Conservation (phyloP, 2,888 invertebrate genomes). For the Oegoconia quadripuncta region DNA sequence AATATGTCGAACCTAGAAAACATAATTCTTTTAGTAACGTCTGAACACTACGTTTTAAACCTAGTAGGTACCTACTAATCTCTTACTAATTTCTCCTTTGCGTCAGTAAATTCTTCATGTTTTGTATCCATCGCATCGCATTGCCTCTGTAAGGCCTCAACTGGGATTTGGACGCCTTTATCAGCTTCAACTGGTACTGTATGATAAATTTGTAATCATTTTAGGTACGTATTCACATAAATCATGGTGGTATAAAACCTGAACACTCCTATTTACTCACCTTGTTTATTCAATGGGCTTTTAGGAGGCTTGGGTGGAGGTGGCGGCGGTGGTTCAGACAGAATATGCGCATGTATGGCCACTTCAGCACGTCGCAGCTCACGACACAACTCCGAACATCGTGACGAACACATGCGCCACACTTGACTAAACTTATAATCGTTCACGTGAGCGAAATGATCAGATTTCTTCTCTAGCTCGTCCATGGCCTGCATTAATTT, state of each 20-base stretch:
- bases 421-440: constrained; percentile 78
- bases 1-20: constrained; percentile 77
- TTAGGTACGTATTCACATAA: too few relatives aligned
- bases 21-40: background rate
- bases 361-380: constrained; percentile 55
- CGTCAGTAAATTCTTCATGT: constrained; percentile 26
- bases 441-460: constrained; percentile 82
- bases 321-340: constrained; percentile 62
- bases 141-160: too few relatives aligned
- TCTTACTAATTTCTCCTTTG: constrained; percentile 46
- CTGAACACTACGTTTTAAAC: background rate
- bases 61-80: background rate
- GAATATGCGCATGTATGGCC: constrained; percentile 63
- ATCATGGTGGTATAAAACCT: too few relatives aligned
- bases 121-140: constrained; percentile 22
- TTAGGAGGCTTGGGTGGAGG: constrained; percentile 50
- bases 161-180: background rate
- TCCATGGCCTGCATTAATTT: constrained; percentile 83
- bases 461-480: constrained; percentile 84
- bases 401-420: constrained; percentile 62
- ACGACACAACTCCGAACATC: constrained; percentile 41
- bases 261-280: constrained; percentile 11
- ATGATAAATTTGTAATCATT: too few relatives aligned
- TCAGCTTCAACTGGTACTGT: constrained; percentile 19
- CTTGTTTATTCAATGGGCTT: constrained; percentile 39